Evolutionary conservation across 2,797 vertebrate genomes (phyloP).

Genomic region (Melopsittacus undulatus): DNA sequence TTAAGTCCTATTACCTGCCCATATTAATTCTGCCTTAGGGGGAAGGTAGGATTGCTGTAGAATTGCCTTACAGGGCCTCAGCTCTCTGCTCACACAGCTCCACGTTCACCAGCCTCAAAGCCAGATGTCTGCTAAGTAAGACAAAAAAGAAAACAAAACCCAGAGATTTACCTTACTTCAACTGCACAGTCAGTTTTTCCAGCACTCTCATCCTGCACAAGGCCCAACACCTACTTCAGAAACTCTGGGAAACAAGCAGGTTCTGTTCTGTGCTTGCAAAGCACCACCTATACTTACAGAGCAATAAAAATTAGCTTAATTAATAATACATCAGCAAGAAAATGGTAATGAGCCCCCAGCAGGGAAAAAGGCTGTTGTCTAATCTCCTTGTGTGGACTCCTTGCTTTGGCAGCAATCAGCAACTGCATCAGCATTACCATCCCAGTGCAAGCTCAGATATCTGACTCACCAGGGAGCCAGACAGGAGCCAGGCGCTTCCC

Average conservation of each 20-base stretch:
- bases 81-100: neutral
- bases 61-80: neutral
- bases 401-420: conserved; percentile 17
- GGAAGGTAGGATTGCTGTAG: neutral
- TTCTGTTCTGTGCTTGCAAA: neutral
- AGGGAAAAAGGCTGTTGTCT: neutral
- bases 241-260: neutral
- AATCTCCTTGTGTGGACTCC: conserved; percentile 16
- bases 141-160: neutral
- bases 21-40: neutral
- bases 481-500: neutral
- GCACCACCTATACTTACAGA: neutral
- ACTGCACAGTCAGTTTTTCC: neutral
- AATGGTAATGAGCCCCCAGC: conserved; percentile 24
- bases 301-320: conserved; percentile 51
- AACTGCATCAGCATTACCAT: neutral
- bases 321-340: conserved; percentile 54
- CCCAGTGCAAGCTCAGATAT: neutral
- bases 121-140: neutral
- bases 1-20: neutral
- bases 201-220: neutral
- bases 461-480: neutral
- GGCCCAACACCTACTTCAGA: neutral
- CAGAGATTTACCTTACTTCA: neutral
- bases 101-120: neutral